phyloP scores from a whole-genome alignment of 2,888 invertebrate genomes.

The Ophioninae sp. region DNA sequence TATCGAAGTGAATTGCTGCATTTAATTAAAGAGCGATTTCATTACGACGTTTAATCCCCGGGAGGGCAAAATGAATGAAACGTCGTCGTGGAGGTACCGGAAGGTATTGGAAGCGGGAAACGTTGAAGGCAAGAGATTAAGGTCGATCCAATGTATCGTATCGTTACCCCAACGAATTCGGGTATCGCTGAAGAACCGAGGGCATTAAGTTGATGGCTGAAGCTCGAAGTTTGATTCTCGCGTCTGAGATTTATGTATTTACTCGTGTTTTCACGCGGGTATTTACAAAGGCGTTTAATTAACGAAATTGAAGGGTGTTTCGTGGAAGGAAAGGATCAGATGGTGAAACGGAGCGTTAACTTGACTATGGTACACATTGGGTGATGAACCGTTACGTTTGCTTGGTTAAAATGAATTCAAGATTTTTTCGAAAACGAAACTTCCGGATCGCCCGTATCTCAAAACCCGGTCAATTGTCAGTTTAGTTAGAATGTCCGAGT shows the following conservation, averaged over 20 bases:
- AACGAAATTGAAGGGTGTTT: conserved; percentile 59
- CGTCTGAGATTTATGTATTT: neutral
- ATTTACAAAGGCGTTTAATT: conserved; percentile 64
- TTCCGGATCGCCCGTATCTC: neutral
- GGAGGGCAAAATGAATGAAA: neutral
- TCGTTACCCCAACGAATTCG: conserved; percentile 46
- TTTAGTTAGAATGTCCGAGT: neutral
- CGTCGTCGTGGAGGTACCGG: neutral
- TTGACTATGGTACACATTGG: neutral
- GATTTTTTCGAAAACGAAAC: conserved; percentile 2
- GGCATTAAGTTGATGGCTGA: conserved; percentile 50
- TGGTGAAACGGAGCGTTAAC: conserved; percentile 45
- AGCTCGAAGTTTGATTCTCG: conserved; percentile 13
- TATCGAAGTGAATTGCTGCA: too few species aligned
- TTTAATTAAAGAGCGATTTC: neutral
- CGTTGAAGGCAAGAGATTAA: neutral
- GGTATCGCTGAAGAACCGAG: conserved; percentile 18
- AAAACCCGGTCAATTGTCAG: neutral
- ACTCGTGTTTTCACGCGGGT: conserved; percentile 5
- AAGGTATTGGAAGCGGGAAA: neutral
- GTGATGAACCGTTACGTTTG: conserved; percentile 25
- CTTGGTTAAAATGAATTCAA: conserved; percentile 29
- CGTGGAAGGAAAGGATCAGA: conserved; percentile 42
- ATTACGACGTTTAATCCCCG: neutral
- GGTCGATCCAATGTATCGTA: neutral